Evolutionary conservation across 2,797 vertebrate species (phyloP), one percentile per base, ranked within the genome.

Genomic region (Apogon talboti): DNA sequence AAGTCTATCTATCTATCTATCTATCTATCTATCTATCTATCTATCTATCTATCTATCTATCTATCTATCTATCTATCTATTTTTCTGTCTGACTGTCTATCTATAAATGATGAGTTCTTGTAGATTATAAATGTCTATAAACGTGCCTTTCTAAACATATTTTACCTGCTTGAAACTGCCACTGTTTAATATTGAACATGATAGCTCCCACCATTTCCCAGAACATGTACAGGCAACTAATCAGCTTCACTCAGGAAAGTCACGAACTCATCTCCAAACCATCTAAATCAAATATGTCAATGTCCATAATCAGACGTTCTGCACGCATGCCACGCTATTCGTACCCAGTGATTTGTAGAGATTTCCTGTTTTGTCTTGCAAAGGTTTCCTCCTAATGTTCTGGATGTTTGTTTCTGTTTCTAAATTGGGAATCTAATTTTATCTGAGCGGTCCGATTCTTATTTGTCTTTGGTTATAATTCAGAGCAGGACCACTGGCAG

Each of bases 101-200:
- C 45, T 51, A 41, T 16, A 24, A 35, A 38, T 64, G 21, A 24
- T 24, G 21, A 24, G 2, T n/a, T n/a, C n/a, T n/a, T n/a, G n/a
- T n/a, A n/a, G n/a, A n/a, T n/a, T n/a, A 64, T 43, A 79, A 83
- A 81, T 79, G 74, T 84, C 74, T 82, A 74, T 16, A 74, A 83
- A 85, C 74, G 64, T 58, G 44, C 57, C 71, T 79, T 83, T 82
- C 71, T 42, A 59, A 67, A 66, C 11, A 48, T 15, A 7, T 56
- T 72, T 51, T 64, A 73, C 65, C 62, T 76, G 60, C 78, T 67
- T 69, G 13, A 72, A 83, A 76, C 66, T 75, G 45, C 63, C 46
- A 48, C 33, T 68, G 57, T 52, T 70, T 65, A 40, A 42, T 71
- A 60, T 71, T 78, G 42, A 59, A 49, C 61, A 63, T 72, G 80